Percentiles rank a stretch among this genome's conserved stretches.
Evolutionary conservation across 2,797 vertebrate genomes (phyloP).

Genomic region (Galagoides demidoff): DNA sequence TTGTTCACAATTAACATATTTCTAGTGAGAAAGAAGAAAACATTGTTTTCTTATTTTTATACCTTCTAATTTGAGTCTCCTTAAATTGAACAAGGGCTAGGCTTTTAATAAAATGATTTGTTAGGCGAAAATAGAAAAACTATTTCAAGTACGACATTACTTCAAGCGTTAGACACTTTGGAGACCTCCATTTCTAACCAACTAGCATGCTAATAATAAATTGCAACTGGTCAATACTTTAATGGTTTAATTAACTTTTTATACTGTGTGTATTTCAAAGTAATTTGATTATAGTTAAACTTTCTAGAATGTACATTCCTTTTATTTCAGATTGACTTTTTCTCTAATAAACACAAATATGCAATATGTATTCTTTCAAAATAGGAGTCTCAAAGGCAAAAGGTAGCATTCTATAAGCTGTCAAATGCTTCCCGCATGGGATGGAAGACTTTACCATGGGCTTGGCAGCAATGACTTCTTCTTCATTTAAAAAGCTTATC

Average conservation of each 20-base stretch:
- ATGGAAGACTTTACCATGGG: background rate
- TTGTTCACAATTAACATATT: constrained; percentile 10
- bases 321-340: background rate
- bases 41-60: background rate
- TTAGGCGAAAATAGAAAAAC: constrained; percentile 15
- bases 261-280: background rate
- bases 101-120: background rate
- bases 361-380: background rate
- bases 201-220: constrained; percentile 41
- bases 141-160: background rate
- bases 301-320: background rate
- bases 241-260: constrained; percentile 9
- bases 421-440: background rate
- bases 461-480: background rate
- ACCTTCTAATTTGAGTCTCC: constrained; percentile 25
- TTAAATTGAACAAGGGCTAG: constrained; percentile 26
- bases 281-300: no score
- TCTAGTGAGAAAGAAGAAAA: constrained; percentile 16
- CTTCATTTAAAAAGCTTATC: background rate
- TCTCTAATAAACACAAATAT: background rate
- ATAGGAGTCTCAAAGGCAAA: background rate
- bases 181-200: constrained; percentile 18
- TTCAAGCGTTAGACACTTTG: background rate
- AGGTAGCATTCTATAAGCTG: background rate
- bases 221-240: background rate